Base-by-base conservation (phyloP, 1,140 invertebrate genomes). In the Diuraphis noxia region DNA sequence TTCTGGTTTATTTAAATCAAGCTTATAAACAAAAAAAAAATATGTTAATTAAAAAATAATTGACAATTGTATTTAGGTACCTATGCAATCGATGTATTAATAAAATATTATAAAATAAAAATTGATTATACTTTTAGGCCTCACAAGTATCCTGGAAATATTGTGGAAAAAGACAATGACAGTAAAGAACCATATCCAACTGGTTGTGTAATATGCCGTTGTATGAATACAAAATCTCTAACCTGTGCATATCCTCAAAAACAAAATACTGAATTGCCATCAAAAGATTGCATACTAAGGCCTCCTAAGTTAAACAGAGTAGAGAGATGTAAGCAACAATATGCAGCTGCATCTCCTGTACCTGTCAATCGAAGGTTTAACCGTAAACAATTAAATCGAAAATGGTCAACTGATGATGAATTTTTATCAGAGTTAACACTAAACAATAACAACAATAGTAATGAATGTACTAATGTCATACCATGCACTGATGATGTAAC, bases 401-500 rank as follows among this genome's bases (percentile, higher is more conserved):
- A 91, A 91, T 49, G 89, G 89, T 81, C 43, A 30, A 82, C 72
- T 2, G 43, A 82, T 81, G n/a, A 91, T 56, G 77, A 91, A 81
- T 34, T 91, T 46, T 8, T 82, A 91, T 91, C 43, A 43, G 77
- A 91, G 38, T 91, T 91, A 49, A 82, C 89, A 81, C 19, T 91
- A 23, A 91, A 91, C 36, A 90, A 90, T 38, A 90, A 90, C 30
- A 91, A 91, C 23, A 91, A 91, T 81, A 91, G 38, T 63, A 91
- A 82, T 52, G 89, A 91, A 36, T 91, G 89, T 91, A 91, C 89
- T 23, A 91, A 91, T 82, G 43, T 91, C 41, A 91, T 96, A 96
- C 94, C 96, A 30, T 91, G 89, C 23, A 91, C 97, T 94, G 96
- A 94, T 93, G 95, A 95, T 93, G 94, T 97, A 77, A 98, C 97